Conservation (phyloP, 2,113 vertebrate species). For the Daphoenositta chrysoptera region DNA sequence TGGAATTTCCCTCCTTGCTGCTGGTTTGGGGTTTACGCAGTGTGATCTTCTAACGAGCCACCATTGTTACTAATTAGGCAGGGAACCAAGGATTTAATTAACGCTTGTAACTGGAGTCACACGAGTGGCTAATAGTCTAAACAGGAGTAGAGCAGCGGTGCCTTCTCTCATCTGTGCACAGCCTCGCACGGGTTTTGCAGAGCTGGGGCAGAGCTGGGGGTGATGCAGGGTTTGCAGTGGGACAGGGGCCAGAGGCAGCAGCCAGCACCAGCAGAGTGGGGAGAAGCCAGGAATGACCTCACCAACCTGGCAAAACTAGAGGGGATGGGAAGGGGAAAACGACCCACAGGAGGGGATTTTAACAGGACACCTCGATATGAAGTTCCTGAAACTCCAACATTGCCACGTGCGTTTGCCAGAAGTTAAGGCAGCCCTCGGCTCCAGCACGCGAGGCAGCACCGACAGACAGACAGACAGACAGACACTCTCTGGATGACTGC, state of each 20-base stretch:
- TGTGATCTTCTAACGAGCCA: background rate
- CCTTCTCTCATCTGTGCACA: background rate
- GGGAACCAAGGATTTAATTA: conserved; percentile 5
- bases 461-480: background rate
- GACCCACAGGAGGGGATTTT: background rate
- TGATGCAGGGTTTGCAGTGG: rapidly evolving
- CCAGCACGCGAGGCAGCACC: background rate
- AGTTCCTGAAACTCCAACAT: background rate
- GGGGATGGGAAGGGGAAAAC: background rate
- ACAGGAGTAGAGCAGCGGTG: background rate
- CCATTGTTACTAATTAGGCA: background rate
- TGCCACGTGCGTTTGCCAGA: rapidly evolving
- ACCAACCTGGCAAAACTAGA: background rate
- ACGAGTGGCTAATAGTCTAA: background rate
- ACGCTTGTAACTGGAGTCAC: background rate
- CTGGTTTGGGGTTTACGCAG: background rate
- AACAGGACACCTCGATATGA: background rate
- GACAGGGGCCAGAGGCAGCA: background rate
- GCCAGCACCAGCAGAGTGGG: background rate
- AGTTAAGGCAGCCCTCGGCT: background rate
- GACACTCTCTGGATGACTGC: background rate
- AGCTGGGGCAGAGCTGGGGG: background rate
- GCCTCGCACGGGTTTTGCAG: background rate
- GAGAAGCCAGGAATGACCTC: background rate
- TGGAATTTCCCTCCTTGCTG: background rate